Base-by-base conservation (phyloP, 2,888 invertebrate species). In the Caenorhabditis sp. region DNA sequence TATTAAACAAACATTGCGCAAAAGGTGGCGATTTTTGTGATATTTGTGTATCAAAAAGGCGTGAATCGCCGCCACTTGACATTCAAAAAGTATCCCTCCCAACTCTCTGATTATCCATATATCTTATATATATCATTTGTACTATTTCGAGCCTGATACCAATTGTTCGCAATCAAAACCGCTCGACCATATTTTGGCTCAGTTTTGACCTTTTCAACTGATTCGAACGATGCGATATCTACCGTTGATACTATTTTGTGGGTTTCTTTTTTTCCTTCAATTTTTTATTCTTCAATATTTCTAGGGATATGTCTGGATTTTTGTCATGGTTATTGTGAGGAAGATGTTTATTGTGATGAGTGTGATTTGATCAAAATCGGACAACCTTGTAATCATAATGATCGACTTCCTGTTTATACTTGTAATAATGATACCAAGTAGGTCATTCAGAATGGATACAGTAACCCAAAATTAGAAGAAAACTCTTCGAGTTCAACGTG, bases 281-380 rank as follows among this genome's bases (percentile, higher is more conserved):
- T 26, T n/a, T 26, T 57, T 26, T 37, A 10, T 6, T 4, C 4
- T 6, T 57, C 14, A 43, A 43, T 43, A 43, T 17, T 43, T 43
- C 14, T 17, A 43, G 43, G 6, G 14, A 43, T 43, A 43, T 43
- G 12, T 43, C 17, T 43, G 43, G 17, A 43, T 43, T 17, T 17
- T 17, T 43, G 43, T 43, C 43, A 58, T 8, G 51, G 59, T 1
- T 82, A 82, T 58, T 83, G 83, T 60, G 81, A 82, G 62, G 79
- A 79, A 58, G 82, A 75, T 17, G 58, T 69, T 1, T 62, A 64
- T 23, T 83, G 83, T 43, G 69, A 74, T 10, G 81, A 82, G 49
- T 83, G 83, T 51, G 79, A 83, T 50, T 64, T 83, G 8, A 66
- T 79, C 14, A 26, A 55, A 6, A 62, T 64, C 1, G 77, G 79